Evolutionary conservation across 2,797 vertebrate genomes (phyloP).

Genomic region (Pantherophis vulpinus): DNA sequence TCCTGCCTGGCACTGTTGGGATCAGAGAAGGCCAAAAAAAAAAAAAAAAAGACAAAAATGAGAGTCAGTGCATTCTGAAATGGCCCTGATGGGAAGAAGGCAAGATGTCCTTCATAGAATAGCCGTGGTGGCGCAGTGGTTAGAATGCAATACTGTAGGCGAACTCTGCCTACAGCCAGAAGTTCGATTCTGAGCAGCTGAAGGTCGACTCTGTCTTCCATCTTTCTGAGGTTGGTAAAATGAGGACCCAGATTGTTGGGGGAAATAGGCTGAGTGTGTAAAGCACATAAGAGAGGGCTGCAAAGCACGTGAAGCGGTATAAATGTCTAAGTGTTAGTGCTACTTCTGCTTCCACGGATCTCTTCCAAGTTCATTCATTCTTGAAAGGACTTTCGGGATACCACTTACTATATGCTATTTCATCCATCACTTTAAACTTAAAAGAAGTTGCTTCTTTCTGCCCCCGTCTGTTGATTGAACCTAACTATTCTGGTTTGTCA

Average conservation of each 20-base stretch:
- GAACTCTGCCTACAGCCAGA: no score
- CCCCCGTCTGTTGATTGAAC: neutral
- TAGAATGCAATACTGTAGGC: no score
- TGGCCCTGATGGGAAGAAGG: neutral
- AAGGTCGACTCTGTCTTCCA: no score
- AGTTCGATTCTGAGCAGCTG: no score
- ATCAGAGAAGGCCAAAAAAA: slow-evolving; percentile 40
- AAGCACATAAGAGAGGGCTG: no score
- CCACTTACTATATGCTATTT: neutral
- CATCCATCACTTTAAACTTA: neutral
- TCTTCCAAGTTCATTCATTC: neutral
- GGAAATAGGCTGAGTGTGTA: no score
- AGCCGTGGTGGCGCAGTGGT: no score
- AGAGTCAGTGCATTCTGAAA: neutral
- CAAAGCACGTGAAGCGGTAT: no score
- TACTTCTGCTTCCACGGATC: neutral
- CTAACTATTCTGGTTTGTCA: neutral
- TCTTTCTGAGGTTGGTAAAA: no score
- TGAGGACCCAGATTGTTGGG: no score
- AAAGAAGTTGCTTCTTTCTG: neutral
- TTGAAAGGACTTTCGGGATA: neutral
- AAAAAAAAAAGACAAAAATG: neutral
- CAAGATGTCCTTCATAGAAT: neutral
- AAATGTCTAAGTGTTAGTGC: no score
- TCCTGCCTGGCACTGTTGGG: slow-evolving; percentile 80